Evolutionary conservation across 2,113 vertebrate species (phyloP).

Genomic region (Speoplatyrhinus poulsoni): DNA sequence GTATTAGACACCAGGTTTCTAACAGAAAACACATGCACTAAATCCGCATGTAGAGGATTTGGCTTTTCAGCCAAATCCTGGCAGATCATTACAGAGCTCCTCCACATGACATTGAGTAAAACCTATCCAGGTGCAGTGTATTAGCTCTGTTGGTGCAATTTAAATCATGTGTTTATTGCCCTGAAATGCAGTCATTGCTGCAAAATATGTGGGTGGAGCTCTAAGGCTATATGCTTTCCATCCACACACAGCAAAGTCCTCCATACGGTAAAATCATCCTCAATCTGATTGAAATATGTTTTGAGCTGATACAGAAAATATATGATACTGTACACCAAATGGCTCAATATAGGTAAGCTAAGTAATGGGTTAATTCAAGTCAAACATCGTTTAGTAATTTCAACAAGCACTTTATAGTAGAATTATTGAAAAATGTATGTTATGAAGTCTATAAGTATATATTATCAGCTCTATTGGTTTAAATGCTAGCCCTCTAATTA

Average conservation of each 20-base stretch:
- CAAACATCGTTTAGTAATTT: no score
- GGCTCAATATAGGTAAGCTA: no score
- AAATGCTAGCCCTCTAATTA: no score
- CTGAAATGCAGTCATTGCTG: background rate
- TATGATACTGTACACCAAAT: no score
- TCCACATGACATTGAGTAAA: constrained; percentile 29
- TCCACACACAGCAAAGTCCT: background rate
- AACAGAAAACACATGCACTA: no score
- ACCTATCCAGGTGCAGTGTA: constrained; percentile 35
- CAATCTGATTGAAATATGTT: background rate
- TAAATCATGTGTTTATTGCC: constrained; percentile 7
- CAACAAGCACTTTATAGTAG: no score
- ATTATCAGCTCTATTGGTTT: no score
- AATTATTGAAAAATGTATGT: no score
- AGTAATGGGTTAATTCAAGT: no score
- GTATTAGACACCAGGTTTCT: no score
- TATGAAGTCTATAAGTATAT: no score
- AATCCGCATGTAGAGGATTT: no score
- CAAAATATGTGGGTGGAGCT: constrained; percentile 1
- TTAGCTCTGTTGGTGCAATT: constrained; percentile 15
- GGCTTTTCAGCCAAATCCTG: background rate
- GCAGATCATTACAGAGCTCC: constrained; percentile 16
- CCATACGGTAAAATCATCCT: background rate
- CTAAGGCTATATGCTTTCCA: constrained; percentile 2
- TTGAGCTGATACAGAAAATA: background rate